Conservation (phyloP, 2,888 invertebrate species). For the Syritta pipiens region DNA sequence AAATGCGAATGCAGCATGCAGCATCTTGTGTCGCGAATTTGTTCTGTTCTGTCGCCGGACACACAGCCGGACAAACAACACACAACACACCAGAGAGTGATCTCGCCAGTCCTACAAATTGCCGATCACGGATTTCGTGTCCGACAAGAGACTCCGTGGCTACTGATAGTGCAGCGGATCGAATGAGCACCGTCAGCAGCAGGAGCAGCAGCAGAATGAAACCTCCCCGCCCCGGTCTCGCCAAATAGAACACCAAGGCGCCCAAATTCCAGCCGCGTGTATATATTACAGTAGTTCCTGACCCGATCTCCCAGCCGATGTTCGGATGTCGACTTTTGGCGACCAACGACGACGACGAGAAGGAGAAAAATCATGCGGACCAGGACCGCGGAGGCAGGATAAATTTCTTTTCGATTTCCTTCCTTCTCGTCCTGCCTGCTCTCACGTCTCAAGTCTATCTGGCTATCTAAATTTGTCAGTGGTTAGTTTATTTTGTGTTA, state of each 20-base stretch:
- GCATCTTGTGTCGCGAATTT: slow-evolving; percentile 63
- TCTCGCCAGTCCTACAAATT: slow-evolving; percentile 77
- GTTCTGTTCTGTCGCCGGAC: too few species aligned
- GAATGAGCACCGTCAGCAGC: slow-evolving; percentile 43
- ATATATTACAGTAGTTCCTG: slow-evolving; percentile 58
- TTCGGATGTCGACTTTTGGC: slow-evolving; percentile 40
- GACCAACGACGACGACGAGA: slow-evolving; percentile 29
- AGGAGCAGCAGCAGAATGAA: too few species aligned
- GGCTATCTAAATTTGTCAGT: slow-evolving; percentile 67
- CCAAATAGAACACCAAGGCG: slow-evolving; percentile 61
- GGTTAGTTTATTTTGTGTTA: slow-evolving; percentile 68
- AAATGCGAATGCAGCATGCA: slow-evolving; percentile 64
- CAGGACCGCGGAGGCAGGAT: slow-evolving; percentile 28
- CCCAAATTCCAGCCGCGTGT: slow-evolving; percentile 62
- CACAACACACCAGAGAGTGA: slow-evolving; percentile 20
- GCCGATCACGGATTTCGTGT: slow-evolving; percentile 80
- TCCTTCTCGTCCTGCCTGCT: slow-evolving; percentile 6
- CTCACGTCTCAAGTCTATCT: slow-evolving; percentile 53
- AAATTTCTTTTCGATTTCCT: slow-evolving; percentile 64
- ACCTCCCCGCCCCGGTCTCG: slow-evolving; percentile 2
- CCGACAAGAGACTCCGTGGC: slow-evolving; percentile 79
- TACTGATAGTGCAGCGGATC: slow-evolving; percentile 73
- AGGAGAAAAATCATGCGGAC: slow-evolving; percentile 57
- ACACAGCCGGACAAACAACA: slow-evolving; percentile 44
- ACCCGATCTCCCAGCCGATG: slow-evolving; percentile 40